Evolutionary conservation across 1,140 invertebrate species (phyloP).

Genomic region (Caenorhabditis remanei): DNA sequence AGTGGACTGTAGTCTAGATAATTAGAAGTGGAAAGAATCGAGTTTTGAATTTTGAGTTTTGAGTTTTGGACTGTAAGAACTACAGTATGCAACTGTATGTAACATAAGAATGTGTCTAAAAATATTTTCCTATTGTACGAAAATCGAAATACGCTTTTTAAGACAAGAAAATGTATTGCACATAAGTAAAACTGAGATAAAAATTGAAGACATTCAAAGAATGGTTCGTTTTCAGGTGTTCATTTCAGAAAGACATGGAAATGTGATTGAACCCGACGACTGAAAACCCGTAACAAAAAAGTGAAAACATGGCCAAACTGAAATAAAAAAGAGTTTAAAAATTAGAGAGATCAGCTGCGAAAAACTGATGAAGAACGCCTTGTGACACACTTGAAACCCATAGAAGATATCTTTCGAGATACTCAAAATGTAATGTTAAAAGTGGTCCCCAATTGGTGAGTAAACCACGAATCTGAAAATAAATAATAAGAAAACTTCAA

Average conservation of each 20-base stretch:
- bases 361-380: conserved; percentile 44
- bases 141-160: too few relatives aligned
- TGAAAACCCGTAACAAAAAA: neutral
- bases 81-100: too few relatives aligned
- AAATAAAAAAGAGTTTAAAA: neutral
- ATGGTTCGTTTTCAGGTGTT: conserved; percentile 9
- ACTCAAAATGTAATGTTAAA: conserved; percentile 26
- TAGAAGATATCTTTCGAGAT: conserved; percentile 35
- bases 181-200: neutral
- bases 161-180: conserved; percentile 18
- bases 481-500: neutral
- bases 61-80: neutral
- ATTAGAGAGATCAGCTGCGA: conserved; percentile 35
- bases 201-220: neutral
- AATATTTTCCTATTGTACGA: too few relatives aligned
- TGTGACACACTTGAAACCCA: conserved; percentile 51
- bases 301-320: conserved; percentile 7
- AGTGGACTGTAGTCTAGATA: neutral
- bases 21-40: too few relatives aligned
- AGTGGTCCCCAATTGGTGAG: conserved; percentile 44
- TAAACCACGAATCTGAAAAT: conserved; percentile 27
- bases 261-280: conserved; percentile 1
- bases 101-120: too few relatives aligned
- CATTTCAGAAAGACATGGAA: conserved; percentile 51
- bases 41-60: neutral